Evolutionary conservation across 2,797 vertebrate genomes (phyloP).

Genomic region (Clarias fuscus): DNA sequence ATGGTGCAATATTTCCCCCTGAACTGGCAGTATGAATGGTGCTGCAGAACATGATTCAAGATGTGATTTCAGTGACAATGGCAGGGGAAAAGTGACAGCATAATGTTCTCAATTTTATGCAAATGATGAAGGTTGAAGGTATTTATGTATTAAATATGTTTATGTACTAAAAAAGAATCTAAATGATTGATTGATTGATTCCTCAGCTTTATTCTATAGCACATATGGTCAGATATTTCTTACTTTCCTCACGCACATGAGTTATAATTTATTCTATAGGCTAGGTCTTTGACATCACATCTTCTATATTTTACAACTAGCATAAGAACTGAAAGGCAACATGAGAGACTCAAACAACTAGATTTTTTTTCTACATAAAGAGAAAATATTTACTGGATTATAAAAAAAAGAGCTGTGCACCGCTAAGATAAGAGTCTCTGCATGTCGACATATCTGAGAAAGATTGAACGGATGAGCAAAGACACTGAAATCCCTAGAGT

Average conservation of each 20-base stretch:
- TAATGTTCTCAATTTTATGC: neutral
- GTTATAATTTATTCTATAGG: neutral
- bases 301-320: neutral
- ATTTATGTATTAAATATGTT: no score
- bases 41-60: no score
- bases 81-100: neutral
- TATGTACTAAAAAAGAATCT: neutral
- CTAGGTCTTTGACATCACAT: neutral
- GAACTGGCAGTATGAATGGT: no score
- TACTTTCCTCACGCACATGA: neutral
- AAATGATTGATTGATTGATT: neutral
- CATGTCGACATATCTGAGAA: neutral
- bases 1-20: no score
- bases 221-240: neutral
- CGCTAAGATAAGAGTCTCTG: neutral
- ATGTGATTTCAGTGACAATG: neutral
- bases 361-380: neutral
- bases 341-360: neutral
- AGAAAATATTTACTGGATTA: neutral
- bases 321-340: neutral
- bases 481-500: neutral
- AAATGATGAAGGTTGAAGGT: neutral
- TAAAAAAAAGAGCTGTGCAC: neutral
- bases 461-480: slow-evolving; percentile 1
- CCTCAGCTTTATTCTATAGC: neutral